A percentile compares a stretch with the other conserved stretches of the same genome.
phyloP scores from a whole-genome alignment of 2,113 vertebrate species.

The Nyctibius bracteatus region DNA sequence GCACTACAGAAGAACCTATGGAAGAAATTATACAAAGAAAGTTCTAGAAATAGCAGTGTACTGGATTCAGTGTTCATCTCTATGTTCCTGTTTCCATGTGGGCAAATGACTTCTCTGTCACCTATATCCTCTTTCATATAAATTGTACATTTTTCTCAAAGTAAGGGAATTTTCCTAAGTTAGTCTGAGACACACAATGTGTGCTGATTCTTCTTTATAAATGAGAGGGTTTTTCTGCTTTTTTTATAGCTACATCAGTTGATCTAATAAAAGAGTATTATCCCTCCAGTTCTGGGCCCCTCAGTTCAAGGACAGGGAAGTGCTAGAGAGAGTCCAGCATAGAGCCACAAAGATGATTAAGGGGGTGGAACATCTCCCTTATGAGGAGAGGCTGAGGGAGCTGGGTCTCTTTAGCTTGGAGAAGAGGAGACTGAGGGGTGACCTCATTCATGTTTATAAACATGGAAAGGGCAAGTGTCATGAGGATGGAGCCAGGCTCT shows the following conservation, averaged over 20 bases:
- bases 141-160: not conserved
- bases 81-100: not conserved
- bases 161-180: not conserved
- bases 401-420: no score
- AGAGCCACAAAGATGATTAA: no score
- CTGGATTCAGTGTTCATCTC: not conserved
- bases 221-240: accelerated
- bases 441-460: no score
- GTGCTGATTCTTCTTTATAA: not conserved
- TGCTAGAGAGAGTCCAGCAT: no score
- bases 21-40: not conserved
- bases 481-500: no score
- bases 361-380: no score
- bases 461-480: no score
- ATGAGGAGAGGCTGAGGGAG: no score
- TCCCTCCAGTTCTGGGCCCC: no score
- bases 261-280: not conserved
- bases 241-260: not conserved
- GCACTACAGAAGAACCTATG: not conserved
- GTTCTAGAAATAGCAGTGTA: not conserved
- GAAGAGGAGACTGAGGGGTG: no score
- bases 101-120: not conserved
- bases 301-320: no score
- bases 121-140: not conserved
- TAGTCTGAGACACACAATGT: not conserved